Base-by-base conservation (phyloP, 2,113 vertebrate species). In the Dipodomys stephensi region DNA sequence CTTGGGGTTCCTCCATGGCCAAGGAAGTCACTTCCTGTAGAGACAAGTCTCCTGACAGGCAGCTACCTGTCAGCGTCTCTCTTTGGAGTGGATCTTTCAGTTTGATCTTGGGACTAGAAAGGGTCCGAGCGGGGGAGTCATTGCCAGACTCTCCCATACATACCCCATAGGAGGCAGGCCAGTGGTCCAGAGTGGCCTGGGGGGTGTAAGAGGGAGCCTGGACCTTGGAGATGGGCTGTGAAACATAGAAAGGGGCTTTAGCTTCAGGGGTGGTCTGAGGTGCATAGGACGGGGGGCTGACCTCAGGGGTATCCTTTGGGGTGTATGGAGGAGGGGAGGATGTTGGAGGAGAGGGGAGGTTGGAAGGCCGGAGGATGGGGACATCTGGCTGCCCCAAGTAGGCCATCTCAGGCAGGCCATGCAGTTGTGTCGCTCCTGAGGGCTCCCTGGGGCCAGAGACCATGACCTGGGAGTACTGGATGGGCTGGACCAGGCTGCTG, bases 101-200 rank as follows among this genome's bases (percentile, higher is more conserved):
- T 72, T 49, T 9, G 60, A 74, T 64, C 27, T 16, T 57, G 53
- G 53, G 89, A 28, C 81, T 62, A 2, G 71, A 19, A 30, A 8
- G 35, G 35, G 62, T 44, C 57, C 1, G 44, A 4, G 53, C 3
- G 0, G 69, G 39, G 25, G 67, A 72, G 53, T 95, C 84, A 73
- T 68, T 76, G 22, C 82, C 32, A 49, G 90, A 74, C 27, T 68
- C 81, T 7, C 95, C 4, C 0, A 94, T 1, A 0, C 98, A 98
- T 8, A 98, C 0, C 2, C 97, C 98, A 0, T 97, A 97, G 92
- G 95, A 96, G 30, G 83, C 23, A 32, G 83, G 71, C 90, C 87
- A 97, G 57, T 53, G 39, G 6, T 88, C 53, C 0, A 0, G 25
- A 12, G 76, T 0, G 22, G 53, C 46, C 19, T 69, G 94, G 0